Conservation (phyloP, 2,113 vertebrate species). For the Oryzias javanicus region DNA sequence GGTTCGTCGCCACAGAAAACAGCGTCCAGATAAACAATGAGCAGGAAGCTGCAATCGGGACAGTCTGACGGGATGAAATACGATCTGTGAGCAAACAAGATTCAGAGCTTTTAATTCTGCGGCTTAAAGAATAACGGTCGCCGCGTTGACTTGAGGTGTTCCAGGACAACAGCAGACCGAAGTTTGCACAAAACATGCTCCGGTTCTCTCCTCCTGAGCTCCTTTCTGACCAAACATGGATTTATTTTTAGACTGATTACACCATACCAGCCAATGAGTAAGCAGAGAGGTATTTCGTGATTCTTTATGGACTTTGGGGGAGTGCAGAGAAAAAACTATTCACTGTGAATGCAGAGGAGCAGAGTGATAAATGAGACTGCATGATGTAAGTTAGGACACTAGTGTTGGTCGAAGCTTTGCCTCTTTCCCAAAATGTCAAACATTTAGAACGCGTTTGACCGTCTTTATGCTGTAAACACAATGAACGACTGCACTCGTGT, state of each 20-base stretch:
- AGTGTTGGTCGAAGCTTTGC: slow-evolving; percentile 8
- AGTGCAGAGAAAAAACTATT: slow-evolving; percentile 53
- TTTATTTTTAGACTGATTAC: slow-evolving; percentile 74
- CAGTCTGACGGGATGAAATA: slow-evolving; percentile 26
- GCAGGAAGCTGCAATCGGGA: slow-evolving; percentile 35
- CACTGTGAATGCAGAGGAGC: slow-evolving; percentile 14
- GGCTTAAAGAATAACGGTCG: slow-evolving; percentile 20
- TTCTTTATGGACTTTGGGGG: slow-evolving; percentile 61
- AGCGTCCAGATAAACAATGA: slow-evolving; percentile 55
- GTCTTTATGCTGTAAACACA: not conserved
- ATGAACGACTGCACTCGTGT: not conserved
- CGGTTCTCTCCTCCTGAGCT: slow-evolving; percentile 33
- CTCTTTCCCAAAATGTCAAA: not conserved
- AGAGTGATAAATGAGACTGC: slow-evolving; percentile 17
- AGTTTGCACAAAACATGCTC: slow-evolving; percentile 35
- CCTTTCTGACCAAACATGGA: slow-evolving; percentile 59
- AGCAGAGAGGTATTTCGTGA: slow-evolving; percentile 68
- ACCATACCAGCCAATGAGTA: slow-evolving; percentile 62
- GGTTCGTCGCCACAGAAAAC: slow-evolving; percentile 30
- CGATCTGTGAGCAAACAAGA: slow-evolving; percentile 23
- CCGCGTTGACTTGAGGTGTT: slow-evolving; percentile 11
- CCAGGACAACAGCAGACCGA: slow-evolving; percentile 38
- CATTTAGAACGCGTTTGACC: not conserved
- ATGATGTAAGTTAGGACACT: slow-evolving; percentile 3
- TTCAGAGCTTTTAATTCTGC: slow-evolving; percentile 32